phyloP scores from a whole-genome alignment of 2,113 vertebrate genomes.

The Callipepla squamata region DNA sequence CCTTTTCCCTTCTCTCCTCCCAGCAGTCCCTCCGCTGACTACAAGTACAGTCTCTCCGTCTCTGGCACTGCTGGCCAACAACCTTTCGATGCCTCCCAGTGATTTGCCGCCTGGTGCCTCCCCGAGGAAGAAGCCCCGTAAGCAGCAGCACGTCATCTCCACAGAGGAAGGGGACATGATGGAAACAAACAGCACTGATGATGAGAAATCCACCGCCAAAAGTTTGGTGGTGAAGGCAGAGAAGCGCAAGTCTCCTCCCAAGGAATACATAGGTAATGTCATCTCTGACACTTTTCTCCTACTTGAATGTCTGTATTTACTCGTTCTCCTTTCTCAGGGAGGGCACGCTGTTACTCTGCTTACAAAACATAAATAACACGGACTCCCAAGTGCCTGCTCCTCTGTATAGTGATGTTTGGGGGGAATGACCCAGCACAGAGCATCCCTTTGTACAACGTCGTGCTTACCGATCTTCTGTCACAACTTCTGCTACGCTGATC shows the following conservation, averaged over 20 bases:
- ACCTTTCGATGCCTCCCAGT: slow-evolving; percentile 81
- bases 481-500: not conserved
- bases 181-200: slow-evolving; percentile 97
- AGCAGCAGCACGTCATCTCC: slow-evolving; percentile 97
- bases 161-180: slow-evolving; percentile 98
- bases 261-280: slow-evolving; percentile 93
- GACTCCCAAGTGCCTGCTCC: not conserved
- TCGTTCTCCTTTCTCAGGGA: not conserved
- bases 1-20: not conserved
- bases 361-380: not conserved
- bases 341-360: not conserved
- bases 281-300: not conserved
- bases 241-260: slow-evolving; percentile 93
- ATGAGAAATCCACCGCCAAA: slow-evolving; percentile 89
- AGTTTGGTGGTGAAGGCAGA: slow-evolving; percentile 87
- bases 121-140: slow-evolving; percentile 95
- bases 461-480: not conserved
- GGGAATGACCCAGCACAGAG: not conserved
- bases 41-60: slow-evolving; percentile 81
- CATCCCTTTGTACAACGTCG: not conserved
- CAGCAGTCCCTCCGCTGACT: slow-evolving; percentile 80
- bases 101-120: slow-evolving; percentile 95
- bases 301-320: not conserved
- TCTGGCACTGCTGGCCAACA: slow-evolving; percentile 81
- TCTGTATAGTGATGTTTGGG: not conserved